A percentile compares a stretch with the other conserved stretches of the same genome.
Evolutionary conservation across 35 echinoderm and acorn worm species (phyloP).

Genomic region (Patiria miniata): DNA sequence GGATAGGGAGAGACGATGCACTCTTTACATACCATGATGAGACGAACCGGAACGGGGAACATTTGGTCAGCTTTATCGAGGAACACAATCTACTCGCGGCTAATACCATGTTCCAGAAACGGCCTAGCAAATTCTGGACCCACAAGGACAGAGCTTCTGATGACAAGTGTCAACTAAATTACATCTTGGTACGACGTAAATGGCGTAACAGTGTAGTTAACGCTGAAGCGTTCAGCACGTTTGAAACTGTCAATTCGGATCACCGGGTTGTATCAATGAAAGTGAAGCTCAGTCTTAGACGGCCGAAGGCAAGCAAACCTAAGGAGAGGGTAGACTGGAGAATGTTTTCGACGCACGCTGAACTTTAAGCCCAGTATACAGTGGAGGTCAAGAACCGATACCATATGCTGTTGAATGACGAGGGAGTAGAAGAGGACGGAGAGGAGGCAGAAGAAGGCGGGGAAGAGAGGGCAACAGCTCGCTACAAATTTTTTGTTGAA

Average conservation of each 20-base stretch:
- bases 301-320: not conserved
- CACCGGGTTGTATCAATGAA: slow-evolving; percentile 39
- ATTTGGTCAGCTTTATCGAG: not conserved
- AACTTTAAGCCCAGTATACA: slow-evolving; percentile 2
- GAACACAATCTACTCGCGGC: slow-evolving; percentile 6
- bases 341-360: not conserved
- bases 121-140: not conserved
- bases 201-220: slow-evolving; percentile 35
- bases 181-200: slow-evolving; percentile 32
- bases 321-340: slow-evolving; percentile 6
- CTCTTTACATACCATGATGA: not conserved
- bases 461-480: not conserved
- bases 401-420: not conserved
- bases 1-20: not conserved
- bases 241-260: slow-evolving; percentile 19
- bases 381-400: not conserved
- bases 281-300: slow-evolving; percentile 36
- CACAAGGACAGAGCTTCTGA: not conserved
- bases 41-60: slow-evolving; percentile 11
- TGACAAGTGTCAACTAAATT: slow-evolving; percentile 17
- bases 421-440: not conserved
- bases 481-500: not conserved
- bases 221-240: slow-evolving; percentile 35
- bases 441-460: not conserved
- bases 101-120: slow-evolving; percentile 30